Conservation (phyloP, 2,797 vertebrate species). For the Diceros bicornis region DNA sequence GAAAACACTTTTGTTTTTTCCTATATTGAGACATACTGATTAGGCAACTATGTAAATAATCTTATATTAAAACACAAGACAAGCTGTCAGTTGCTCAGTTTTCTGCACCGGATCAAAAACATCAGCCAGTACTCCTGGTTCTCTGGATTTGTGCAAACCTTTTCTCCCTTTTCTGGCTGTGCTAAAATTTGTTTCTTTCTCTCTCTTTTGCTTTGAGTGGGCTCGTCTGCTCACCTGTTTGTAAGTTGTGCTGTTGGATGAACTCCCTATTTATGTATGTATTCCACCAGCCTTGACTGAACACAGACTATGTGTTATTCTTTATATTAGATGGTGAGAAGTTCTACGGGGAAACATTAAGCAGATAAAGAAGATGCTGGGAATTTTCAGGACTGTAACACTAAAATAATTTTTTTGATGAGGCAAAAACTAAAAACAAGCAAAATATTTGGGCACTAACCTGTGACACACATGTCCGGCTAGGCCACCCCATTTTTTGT, state of each 20-base stretch:
- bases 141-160: background rate
- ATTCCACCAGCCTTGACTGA: background rate
- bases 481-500: background rate
- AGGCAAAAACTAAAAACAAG: conserved; percentile 20
- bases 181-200: background rate
- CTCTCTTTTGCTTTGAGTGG: background rate
- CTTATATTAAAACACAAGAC: background rate
- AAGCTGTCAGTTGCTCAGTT: background rate
- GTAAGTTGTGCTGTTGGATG: background rate
- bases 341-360: background rate
- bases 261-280: background rate
- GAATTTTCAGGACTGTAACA: background rate
- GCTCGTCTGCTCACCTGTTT: background rate
- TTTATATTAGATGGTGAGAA: background rate
- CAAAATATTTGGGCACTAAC: background rate
- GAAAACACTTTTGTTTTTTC: background rate
- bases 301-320: background rate
- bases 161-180: background rate
- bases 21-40: conserved; percentile 30
- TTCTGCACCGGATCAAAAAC: background rate
- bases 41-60: conserved; percentile 59
- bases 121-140: background rate
- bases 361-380: background rate
- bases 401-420: background rate
- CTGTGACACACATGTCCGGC: accelerated